phyloP scores from a whole-genome alignment of 2,888 invertebrate species.

The Eutolmus rufibarbis region DNA sequence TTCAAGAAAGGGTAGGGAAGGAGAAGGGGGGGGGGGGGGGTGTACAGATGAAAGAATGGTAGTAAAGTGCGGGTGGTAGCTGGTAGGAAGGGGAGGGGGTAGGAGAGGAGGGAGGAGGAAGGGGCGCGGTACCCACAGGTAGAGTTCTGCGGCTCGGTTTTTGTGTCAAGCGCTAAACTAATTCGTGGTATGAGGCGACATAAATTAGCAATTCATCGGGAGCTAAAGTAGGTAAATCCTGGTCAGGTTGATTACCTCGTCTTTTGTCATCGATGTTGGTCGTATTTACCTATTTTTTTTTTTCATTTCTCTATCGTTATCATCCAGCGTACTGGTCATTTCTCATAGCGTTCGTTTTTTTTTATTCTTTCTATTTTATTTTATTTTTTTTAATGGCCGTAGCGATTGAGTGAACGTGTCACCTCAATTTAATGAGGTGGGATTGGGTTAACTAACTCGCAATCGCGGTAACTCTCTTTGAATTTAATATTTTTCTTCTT shows the following conservation, averaged over 20 bases:
- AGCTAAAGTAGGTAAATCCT: slow-evolving; percentile 36
- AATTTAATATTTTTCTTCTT: too few species aligned
- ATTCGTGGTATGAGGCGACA: slow-evolving; percentile 22
- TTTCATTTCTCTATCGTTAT: neutral
- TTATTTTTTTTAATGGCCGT: neutral
- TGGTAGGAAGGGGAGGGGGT: too few species aligned
- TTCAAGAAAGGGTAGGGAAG: too few species aligned
- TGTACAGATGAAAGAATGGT: too few species aligned
- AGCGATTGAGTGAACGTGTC: neutral
- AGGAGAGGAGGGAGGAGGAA: too few species aligned
- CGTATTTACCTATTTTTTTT: neutral
- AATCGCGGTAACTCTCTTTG: neutral
- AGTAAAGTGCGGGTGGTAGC: neutral
- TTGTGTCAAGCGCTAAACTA: neutral
- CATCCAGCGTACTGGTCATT: neutral
- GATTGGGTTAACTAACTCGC: too few species aligned
- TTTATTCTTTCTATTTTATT: too few species aligned
- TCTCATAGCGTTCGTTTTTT: neutral
- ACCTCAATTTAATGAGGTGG: slow-evolving; percentile 22
- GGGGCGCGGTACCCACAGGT: neutral
- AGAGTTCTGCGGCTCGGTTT: neutral
- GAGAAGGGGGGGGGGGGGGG: too few species aligned
- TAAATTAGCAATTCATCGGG: slow-evolving; percentile 35
- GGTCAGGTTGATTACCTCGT: slow-evolving; percentile 35
- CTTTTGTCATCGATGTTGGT: neutral